Conservation (phyloP, 2,797 vertebrate species). For the Aotus griseimembra region DNA sequence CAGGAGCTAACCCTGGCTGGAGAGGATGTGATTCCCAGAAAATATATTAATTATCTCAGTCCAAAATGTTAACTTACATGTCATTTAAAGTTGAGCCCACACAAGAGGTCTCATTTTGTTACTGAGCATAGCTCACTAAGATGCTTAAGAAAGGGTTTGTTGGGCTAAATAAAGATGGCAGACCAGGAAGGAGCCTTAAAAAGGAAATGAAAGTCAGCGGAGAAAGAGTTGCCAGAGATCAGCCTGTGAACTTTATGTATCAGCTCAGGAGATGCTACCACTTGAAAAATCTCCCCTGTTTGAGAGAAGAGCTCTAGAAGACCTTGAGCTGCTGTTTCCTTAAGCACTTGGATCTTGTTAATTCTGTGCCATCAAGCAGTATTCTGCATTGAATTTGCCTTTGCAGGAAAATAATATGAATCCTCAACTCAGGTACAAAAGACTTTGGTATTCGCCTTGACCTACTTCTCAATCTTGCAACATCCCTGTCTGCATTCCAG, state of each 20-base stretch:
- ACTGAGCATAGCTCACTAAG: background rate
- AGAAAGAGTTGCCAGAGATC: background rate
- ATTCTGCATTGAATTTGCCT: background rate
- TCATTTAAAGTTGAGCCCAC: background rate
- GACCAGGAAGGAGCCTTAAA: background rate
- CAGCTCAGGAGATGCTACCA: background rate
- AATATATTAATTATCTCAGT: background rate
- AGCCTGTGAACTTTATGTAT: background rate
- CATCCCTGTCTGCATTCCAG: background rate
- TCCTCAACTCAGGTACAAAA: background rate
- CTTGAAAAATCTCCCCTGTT: background rate
- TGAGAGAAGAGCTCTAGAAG: background rate
- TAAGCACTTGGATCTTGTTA: background rate
- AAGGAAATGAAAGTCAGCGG: background rate
- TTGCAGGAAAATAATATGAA: background rate
- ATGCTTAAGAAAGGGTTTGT: background rate
- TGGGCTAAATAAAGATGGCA: background rate
- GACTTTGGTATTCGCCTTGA: background rate
- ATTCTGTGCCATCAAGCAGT: background rate
- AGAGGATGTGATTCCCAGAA: conserved; percentile 13
- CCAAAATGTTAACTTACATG: background rate
- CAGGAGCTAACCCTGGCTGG: background rate
- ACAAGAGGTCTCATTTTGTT: background rate
- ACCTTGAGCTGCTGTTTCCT: rapidly evolving
- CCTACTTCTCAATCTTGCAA: background rate